phyloP scores from a whole-genome alignment of 1,140 invertebrate species.

The Lucilia sericata region DNA sequence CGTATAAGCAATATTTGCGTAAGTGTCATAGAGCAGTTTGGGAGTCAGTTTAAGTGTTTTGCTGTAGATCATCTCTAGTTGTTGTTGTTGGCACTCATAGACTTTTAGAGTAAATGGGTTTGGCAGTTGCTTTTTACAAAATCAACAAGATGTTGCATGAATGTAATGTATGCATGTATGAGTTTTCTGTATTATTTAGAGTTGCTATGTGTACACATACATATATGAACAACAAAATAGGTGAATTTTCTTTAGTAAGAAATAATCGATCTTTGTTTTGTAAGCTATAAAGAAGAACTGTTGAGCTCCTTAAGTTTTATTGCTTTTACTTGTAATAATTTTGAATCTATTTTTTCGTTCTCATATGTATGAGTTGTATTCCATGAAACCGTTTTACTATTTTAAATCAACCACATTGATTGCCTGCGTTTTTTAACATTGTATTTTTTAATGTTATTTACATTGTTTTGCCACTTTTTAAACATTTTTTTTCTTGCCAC shows the following conservation, averaged over 20 bases:
- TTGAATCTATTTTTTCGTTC: no score
- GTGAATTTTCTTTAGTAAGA: no score
- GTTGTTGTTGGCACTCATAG: background rate
- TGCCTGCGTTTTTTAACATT: background rate
- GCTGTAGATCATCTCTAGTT: background rate
- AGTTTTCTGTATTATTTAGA: no score
- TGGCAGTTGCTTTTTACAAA: background rate
- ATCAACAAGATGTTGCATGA: background rate
- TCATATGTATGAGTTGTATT: no score
- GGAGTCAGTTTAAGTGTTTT: background rate
- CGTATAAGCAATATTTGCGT: background rate
- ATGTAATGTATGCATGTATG: background rate
- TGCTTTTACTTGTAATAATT: no score
- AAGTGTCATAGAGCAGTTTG: no score
- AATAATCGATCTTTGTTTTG: no score
- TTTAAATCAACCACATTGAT: slow-evolving; percentile 4
- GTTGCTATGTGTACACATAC: no score
- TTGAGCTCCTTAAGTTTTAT: no score
- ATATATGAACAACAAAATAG: no score
- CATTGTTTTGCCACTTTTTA: background rate
- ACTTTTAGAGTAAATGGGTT: background rate
- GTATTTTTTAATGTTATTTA: background rate
- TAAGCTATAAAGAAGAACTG: no score
- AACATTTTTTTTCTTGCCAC: background rate
- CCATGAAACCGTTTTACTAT: no score